Evolutionary conservation across 2,797 vertebrate species (phyloP), one percentile per base, ranked within the genome.

Genomic region (Cynopterus sphinx): DNA sequence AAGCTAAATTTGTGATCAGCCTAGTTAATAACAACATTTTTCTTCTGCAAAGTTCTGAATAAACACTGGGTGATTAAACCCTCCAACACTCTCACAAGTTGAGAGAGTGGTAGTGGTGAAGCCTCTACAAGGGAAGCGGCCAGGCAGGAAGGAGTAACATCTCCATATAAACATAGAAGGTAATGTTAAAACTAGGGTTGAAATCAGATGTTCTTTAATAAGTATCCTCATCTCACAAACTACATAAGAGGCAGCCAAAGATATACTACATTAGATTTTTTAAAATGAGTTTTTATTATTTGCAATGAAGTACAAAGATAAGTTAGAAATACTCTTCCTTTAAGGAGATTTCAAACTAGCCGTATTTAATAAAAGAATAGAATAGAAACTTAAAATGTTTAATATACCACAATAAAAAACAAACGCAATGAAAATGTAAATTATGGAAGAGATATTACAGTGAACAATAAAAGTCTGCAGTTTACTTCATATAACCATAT

Each of bases 1-100:
- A 96, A 90, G 67, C 49, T 96, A 94, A 89, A 91, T 79, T 94
- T 97, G 68, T 91, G 90, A 97, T 97, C 75, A 96, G 26, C 12
- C 61, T 92, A 67, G 33, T 95, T 95, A 96, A 83, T 87, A 92
- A 85, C 46, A 97, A 91, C 67, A 92, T 93, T 96, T 96, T 91
- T 94, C 61, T 89, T 77, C 59, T 84, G 21, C 21, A 95, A 79
- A 87, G 55, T 74, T 90, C 75, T 92, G 59, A 96, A 86, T 87
- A 96, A 97, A 92, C 28, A 71, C 55, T 31, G 46, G 10, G 8
- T 84, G 78, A 94, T 77, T 94, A 94, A 95, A 93, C 28, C 39
- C 68, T 85, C 67, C 49, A 85, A 87, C 49, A 95, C 24, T 84
- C 36, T 31, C 88, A 71, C 59, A 87, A 85, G 26, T 55, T 82